Percentiles rank a stretch among this genome's conserved stretches.
These are phyloP conservation scores for Oreortyx pictus DNA, from an alignment of 2,797 vertebrate species.

Conservation along the genomic window DNA sequence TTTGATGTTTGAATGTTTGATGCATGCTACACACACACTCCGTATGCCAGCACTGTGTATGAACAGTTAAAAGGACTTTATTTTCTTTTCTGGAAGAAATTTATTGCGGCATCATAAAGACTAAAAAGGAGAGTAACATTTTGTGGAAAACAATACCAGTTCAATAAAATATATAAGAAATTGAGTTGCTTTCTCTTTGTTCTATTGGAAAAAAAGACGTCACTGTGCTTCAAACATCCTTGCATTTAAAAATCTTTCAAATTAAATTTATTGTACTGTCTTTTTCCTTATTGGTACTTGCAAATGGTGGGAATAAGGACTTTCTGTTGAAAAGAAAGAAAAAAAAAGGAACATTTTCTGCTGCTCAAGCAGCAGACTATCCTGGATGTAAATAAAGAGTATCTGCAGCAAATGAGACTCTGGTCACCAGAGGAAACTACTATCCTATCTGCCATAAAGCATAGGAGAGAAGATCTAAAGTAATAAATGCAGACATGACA, in stretches of 20 bases:
- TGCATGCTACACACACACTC: background rate
- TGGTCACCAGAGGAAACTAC: background rate
- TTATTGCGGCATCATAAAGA: background rate
- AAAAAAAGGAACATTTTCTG: background rate
- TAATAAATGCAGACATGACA: background rate
- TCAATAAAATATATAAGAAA: background rate
- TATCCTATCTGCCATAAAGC: background rate
- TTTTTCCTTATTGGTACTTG: background rate
- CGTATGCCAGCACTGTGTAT: background rate
- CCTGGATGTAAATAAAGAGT: background rate
- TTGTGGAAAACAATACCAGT: background rate
- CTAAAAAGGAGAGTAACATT: background rate
- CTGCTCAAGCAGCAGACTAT: background rate
- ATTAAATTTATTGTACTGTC: background rate
- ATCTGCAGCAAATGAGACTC: background rate
- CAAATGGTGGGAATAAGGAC: background rate
- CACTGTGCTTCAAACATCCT: background rate
- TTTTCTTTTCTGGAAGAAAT: background rate
- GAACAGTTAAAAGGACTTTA: background rate
- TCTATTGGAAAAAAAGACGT: background rate
- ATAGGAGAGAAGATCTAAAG: background rate
- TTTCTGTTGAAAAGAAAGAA: background rate
- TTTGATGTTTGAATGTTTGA: background rate
- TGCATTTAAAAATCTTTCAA: slow-evolving; percentile 3
- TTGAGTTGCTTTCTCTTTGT: background rate